Base-by-base conservation (phyloP, 1,140 invertebrate genomes). In the Triops cancriformis region DNA sequence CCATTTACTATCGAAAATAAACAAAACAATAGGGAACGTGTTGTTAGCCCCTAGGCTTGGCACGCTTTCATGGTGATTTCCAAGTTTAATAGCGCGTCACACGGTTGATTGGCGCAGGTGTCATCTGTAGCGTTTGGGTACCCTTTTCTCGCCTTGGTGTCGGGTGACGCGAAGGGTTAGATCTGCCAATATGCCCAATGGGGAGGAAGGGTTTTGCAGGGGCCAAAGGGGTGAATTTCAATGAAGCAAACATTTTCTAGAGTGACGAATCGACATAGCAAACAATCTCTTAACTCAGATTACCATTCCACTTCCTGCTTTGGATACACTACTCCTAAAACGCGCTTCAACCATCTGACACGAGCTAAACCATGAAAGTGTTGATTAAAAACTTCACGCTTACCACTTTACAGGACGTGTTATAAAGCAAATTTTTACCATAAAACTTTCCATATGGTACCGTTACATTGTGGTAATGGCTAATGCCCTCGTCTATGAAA, bases 21-120 rank as follows among this genome's bases (percentile, higher is more conserved):
- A 37, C 31, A 37, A 37, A 37, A 7, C 23, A 18, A 64, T 1
- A 23, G 45, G 45, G 14, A 12, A 5, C 51, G 23, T 1, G 10
- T 18, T 1, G 1, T 4, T 18, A 7, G 1, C 11, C 43, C 43
- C 43, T 1, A 45, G 43, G 43, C 43, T 5, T 64, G 14, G 51
- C 51, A 64, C 51, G 51, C 51, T 64, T 64, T 64, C 51, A 64
- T 14, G 51, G 51, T 64, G 51, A 64, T 64, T 64, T 64, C 51
- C 23, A 23, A 23, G 51, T 64, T 64, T 64, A 64, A 64, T 64
- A 7, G 51, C n/a, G n/a, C 6, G 51, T 64, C 18, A 64, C 14
- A 64, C 51, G 51, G 51, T 64, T 64, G 51, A 64, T 64, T 64
- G 51, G 51, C 51, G 51, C 51, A 64, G 51, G 51, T 64, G 51